Evolutionary conservation across 2,888 invertebrate genomes (phyloP), one percentile per base, ranked within the genome.

Genomic region (Melipona bicolor): DNA sequence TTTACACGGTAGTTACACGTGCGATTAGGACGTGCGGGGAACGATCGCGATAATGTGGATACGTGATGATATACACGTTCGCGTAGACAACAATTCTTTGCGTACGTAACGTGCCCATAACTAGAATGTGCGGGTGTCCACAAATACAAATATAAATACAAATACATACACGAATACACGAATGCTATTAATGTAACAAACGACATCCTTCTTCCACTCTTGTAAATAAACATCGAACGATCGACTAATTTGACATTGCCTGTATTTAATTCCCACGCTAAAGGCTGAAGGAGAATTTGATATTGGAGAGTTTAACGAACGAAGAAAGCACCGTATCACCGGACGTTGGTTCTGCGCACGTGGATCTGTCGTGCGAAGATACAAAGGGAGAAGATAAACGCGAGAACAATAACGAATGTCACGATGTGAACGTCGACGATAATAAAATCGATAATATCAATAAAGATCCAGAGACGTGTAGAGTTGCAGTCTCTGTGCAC

Each of bases 281-380:
- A 92, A 96, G 96, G 68, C 94, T 97, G 92, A 97, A 97, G 90
- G 97, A 97, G 92, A 96, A 96, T 69, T 93, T 96, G 67, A 96
- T 96, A 50, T 93, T 95, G 43, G 94, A 93, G 72, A 93, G 93
- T 71, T 88, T 87, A 72, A 87, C 85, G 65, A 88, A 77, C 65
- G 82, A 88, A 54, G 91, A 84, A 76, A 91, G 19, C 79, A 43
- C 43, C 43, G 67, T 19, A 4, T 61, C 69, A 13, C 19, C 65
- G 6, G 73, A 74, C 52, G 67, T 70, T n/a, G 70, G n/a, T 17
- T 1, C 36, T n/a, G 15, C 50, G 19, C 32, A 36, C 61, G n/a
- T 87, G 77, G 86, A 92, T 50, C 83, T 86, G 13, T 5, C 87
- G 78, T 43, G 83, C 81, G 65, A 84, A 82, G 52, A 19, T 9